Evolutionary conservation across 2,797 vertebrate genomes (phyloP), one percentile per base, ranked within the genome.

Genomic region (Parauchenoglanis ngamensis): DNA sequence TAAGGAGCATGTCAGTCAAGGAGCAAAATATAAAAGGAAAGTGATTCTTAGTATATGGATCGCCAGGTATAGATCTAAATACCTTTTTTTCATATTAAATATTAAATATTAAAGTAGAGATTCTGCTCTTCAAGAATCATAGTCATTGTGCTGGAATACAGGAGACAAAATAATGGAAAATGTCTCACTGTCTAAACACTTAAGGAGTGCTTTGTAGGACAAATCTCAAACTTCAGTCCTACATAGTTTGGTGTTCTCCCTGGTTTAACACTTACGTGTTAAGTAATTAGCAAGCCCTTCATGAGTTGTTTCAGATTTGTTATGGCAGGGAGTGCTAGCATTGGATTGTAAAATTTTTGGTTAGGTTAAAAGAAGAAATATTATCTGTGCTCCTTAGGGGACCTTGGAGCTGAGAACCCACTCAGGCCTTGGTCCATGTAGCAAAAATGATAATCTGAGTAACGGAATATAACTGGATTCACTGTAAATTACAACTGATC

Each of bases 281-380:
- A 63, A 49, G 44, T 49, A 82, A 82, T 82, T 82, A 31, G 80
- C 59, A 67, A 65, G 80, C 80, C 44, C 79, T 81, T 81, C 23
- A 19, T 11, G 79, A 81, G 79, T 81, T 73, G 83, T 73, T 52
- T 75, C 17, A 28, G 44, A 67, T 82, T 49, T 28, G n/a, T 49
- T 31, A 49, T 46, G 23, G 40, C 79, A 65, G 40, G 7, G 2
- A 82, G 40, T 3, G 1, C 65, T 28, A 67, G 17, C 59, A 52
- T 40, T 65, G 7, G 25, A 65, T 17, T 63, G 78, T 65, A 82
- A 46, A 23, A n/a, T 15, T 81, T 63, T 3, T 65, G 73, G 28
- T 85, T 5, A 49, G 40, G 17, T 21, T 67, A 0, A 35, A 78
- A 25, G 23, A 56, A 49, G 10, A 56, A 17, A 86, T 35, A 13